Evolutionary conservation across 2,797 vertebrate species (phyloP).

Genomic region (Enteromius fasciolatus): DNA sequence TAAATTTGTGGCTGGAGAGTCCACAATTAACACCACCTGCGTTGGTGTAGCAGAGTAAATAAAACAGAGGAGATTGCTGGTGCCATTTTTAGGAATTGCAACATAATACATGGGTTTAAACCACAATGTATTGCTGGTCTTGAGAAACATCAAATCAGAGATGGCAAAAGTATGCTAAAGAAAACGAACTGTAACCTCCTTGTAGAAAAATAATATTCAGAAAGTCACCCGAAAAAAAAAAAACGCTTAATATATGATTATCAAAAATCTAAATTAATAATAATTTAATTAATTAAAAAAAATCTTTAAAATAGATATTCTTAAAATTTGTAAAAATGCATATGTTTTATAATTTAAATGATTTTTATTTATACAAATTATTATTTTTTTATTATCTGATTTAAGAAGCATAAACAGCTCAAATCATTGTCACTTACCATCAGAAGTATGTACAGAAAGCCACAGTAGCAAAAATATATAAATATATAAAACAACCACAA

Average conservation of each 20-base stretch:
- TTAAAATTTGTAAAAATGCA: no score
- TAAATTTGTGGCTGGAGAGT: neutral
- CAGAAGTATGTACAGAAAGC: neutral
- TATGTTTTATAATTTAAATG: neutral
- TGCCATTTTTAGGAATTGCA: slow-evolving; percentile 8
- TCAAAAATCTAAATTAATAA: neutral
- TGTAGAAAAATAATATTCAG: neutral
- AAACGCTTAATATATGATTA: neutral
- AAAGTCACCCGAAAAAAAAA: neutral
- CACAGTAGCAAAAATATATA: neutral
- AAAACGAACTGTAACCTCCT: neutral
- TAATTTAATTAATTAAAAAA: neutral
- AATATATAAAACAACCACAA: neutral
- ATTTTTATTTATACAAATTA: neutral
- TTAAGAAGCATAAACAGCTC: no score
- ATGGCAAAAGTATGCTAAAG: neutral
- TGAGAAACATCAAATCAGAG: neutral
- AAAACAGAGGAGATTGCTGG: neutral
- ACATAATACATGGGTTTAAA: neutral
- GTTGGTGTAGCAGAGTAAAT: slow-evolving; percentile 24
- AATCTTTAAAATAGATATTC: neutral
- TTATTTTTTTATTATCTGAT: neutral
- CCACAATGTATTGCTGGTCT: neutral
- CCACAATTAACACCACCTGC: slow-evolving; percentile 22
- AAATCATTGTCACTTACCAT: neutral